These are phyloP conservation scores for Germaria angustata DNA, from an alignment of 2,888 invertebrate species.

Conservation along the genomic window DNA sequence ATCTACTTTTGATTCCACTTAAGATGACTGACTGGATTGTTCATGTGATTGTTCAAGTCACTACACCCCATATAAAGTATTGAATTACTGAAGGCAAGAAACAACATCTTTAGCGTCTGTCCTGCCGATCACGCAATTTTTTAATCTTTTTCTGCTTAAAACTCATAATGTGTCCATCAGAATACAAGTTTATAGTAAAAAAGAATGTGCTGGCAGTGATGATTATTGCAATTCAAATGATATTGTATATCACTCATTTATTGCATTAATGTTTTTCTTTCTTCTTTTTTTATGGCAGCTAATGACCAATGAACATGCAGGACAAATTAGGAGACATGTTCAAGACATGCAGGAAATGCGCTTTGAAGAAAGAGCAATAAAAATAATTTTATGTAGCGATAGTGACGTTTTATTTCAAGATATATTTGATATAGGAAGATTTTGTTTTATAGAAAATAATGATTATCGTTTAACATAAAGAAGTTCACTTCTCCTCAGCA, in stretches of 20 bases:
- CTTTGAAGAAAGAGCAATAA: too few species aligned
- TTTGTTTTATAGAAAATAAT: too few species aligned
- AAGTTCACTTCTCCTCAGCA: too few species aligned
- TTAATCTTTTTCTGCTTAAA: slow-evolving; percentile 23
- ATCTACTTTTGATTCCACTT: slow-evolving; percentile 34
- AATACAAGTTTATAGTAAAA: background rate
- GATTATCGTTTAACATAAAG: too few species aligned
- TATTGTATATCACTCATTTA: slow-evolving; percentile 45
- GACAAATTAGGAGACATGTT: slow-evolving; percentile 25
- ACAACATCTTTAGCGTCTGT: background rate
- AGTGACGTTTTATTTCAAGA: too few species aligned
- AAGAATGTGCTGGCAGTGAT: background rate
- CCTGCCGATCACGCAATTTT: slow-evolving; percentile 33
- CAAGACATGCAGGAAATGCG: background rate
- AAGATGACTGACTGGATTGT: background rate
- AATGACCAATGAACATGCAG: slow-evolving; percentile 47
- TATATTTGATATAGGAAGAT: too few species aligned
- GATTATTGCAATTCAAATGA: slow-evolving; percentile 23
- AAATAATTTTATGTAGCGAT: too few species aligned
- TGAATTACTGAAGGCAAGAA: background rate
- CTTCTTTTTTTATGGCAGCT: background rate
- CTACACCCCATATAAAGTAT: background rate
- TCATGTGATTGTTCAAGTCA: background rate
- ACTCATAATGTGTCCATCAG: slow-evolving; percentile 27
- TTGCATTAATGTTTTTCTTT: background rate